These are phyloP conservation scores for Brachylomia viminalis DNA, from an alignment of 2,888 invertebrate species.

Conservation along the genomic window DNA sequence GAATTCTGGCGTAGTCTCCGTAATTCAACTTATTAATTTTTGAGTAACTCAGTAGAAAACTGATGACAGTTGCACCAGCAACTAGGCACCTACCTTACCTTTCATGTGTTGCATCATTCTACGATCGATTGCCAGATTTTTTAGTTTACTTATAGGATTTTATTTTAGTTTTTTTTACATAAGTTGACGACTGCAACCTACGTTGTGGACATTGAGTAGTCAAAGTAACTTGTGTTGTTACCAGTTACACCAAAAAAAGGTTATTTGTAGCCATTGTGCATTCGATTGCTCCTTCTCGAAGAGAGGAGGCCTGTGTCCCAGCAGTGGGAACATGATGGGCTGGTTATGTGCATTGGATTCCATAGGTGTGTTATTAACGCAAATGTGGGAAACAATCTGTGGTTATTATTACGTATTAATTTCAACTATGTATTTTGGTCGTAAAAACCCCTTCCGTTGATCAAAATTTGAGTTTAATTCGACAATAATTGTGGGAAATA, in stretches of 20 bases:
- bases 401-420: background rate
- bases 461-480: slow-evolving; percentile 9
- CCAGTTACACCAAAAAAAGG: background rate
- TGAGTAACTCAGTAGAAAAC: background rate
- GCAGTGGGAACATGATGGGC: no score
- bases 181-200: background rate
- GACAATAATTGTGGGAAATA: slow-evolving; percentile 37
- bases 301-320: no score
- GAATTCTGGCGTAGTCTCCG: background rate
- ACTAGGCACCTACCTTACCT: no score
- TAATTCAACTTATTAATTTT: background rate
- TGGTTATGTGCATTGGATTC: background rate
- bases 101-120: background rate
- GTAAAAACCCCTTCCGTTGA: background rate
- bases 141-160: no score
- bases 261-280: background rate
- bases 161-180: no score
- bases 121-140: background rate
- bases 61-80: background rate
- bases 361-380: no score
- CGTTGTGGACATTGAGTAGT: background rate
- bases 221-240: background rate
- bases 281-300: no score
- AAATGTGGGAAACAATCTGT: background rate
- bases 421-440: background rate